These are phyloP conservation scores for Horisme vitalbata DNA, from an alignment of 2,888 invertebrate species.

Conservation along the genomic window DNA sequence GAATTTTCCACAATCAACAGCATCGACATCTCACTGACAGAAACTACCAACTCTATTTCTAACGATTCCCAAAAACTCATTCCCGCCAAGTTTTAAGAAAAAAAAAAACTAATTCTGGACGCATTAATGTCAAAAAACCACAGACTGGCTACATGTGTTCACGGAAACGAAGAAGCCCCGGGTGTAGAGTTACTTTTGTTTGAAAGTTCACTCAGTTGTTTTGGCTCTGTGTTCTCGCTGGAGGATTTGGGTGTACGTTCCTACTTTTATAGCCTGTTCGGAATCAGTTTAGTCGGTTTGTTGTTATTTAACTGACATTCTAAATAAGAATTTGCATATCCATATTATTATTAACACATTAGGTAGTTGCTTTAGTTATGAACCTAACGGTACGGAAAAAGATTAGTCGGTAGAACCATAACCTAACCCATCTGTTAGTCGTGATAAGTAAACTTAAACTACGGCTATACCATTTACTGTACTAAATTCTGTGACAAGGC, in stretches of 20 bases:
- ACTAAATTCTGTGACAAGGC: too few relatives aligned
- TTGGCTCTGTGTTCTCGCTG: conserved; percentile 6
- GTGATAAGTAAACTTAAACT: too few relatives aligned
- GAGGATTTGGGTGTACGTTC: conserved; percentile 7
- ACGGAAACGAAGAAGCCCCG: conserved; percentile 25
- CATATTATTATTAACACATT: too few relatives aligned
- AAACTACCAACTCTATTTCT: conserved; percentile 13
- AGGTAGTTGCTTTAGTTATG: too few relatives aligned
- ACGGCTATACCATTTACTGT: too few relatives aligned
- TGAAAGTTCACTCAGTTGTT: conserved; percentile 16
- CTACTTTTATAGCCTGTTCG: not conserved
- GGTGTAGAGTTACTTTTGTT: conserved; percentile 21
- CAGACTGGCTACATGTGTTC: conserved; percentile 24
- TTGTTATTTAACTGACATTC: too few relatives aligned
- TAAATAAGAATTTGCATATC: too few relatives aligned
- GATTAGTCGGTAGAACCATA: too few relatives aligned
- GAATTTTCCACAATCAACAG: too few relatives aligned
- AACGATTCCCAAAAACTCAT: conserved; percentile 14
- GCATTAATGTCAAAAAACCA: conserved; percentile 25
- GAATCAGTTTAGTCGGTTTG: conserved; percentile 4
- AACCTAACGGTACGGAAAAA: too few relatives aligned
- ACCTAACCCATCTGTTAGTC: too few relatives aligned
- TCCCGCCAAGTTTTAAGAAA: conserved; percentile 3
- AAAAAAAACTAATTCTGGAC: conserved; percentile 18
- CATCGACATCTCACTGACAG: conserved; percentile 1